Evolutionary conservation across 1,140 invertebrate genomes (phyloP), one percentile per base, ranked within the genome.

Genomic region (Eupristina koningsbergeri): DNA sequence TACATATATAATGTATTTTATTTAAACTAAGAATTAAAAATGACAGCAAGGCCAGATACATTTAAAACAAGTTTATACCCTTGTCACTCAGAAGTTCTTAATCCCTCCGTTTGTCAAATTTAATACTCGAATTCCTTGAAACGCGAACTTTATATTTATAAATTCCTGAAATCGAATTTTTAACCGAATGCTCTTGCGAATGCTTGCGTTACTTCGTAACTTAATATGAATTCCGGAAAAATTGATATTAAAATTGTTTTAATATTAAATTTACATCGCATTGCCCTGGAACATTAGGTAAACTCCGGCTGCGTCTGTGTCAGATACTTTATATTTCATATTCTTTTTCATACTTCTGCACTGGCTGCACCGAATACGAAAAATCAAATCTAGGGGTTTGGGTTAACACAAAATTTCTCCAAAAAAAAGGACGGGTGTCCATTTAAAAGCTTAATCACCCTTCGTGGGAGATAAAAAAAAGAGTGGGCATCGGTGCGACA

Each of bases 241-340:
- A 39, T 71, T 41, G 36, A 41, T 41, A 41, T 71, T 41, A 41
- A 41, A 71, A 71, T 71, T 71, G 36, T 41, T 41, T 41, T 71
- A 19, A n/a, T n/a, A n/a, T 71, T 71, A 41, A 71, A n/a, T 41
- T 71, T 8, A 41, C 22, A n/a, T 71, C 36, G 67, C 17, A 41
- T 71, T 71, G 41, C 36, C 19, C 9, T 22, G 36, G 7, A 41
- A 71, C 39, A 69, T 22, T 69, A 39, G 34, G n/a, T n/a, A n/a
- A 36, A 5, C 31, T 64, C 26, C 34, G 3, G 8, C 63, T 34
- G 31, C 34, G 15, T 45, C 41, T 45, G 11, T 45, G 41, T 45
- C 41, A 45, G n/a, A n/a, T n/a, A n/a, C n/a, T n/a, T n/a, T n/a
- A n/a, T n/a, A n/a, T n/a, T n/a, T n/a, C n/a, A n/a, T n/a, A n/a